Percentiles rank a stretch among this genome's conserved stretches.
Evolutionary conservation across 1,140 invertebrate genomes (phyloP).

Genomic region (Halesus radiatus): DNA sequence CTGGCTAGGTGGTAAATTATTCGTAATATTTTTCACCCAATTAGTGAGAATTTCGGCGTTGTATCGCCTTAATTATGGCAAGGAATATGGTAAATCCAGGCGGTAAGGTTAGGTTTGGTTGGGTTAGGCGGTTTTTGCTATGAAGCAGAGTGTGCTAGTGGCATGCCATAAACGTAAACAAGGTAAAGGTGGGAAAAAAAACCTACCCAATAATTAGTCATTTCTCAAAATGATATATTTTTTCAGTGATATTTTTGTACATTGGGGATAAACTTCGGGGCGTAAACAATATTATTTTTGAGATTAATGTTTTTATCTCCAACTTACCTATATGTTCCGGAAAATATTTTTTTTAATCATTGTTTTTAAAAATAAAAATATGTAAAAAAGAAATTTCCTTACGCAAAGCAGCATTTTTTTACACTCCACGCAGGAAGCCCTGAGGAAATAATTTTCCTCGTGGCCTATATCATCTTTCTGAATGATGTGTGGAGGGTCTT

Average conservation of each 20-base stretch:
- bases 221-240: constrained; percentile 14
- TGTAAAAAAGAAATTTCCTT: too few species aligned
- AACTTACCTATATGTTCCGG: too few species aligned
- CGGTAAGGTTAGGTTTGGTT: neutral
- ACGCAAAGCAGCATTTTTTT: too few species aligned
- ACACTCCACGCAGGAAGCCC: too few species aligned
- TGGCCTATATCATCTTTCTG: too few species aligned
- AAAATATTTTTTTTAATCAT: too few species aligned
- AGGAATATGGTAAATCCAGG: neutral
- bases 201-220: neutral
- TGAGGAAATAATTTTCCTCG: too few species aligned
- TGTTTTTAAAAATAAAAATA: too few species aligned
- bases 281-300: too few species aligned
- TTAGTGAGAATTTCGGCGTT: constrained; percentile 29
- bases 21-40: constrained; percentile 6
- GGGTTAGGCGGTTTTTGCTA: neutral
- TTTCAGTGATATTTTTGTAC: neutral
- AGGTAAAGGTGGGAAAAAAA: neutral
- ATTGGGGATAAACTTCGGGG: too few species aligned
- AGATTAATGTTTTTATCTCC: too few species aligned
- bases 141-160: neutral
- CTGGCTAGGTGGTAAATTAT: neutral
- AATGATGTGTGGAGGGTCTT: too few species aligned
- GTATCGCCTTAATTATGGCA: neutral
- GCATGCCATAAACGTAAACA: constrained; percentile 54